Percentiles rank a stretch among this genome's conserved stretches.
Evolutionary conservation across 2,113 vertebrate species (phyloP).

Genomic region (Thomomys bottae): DNA sequence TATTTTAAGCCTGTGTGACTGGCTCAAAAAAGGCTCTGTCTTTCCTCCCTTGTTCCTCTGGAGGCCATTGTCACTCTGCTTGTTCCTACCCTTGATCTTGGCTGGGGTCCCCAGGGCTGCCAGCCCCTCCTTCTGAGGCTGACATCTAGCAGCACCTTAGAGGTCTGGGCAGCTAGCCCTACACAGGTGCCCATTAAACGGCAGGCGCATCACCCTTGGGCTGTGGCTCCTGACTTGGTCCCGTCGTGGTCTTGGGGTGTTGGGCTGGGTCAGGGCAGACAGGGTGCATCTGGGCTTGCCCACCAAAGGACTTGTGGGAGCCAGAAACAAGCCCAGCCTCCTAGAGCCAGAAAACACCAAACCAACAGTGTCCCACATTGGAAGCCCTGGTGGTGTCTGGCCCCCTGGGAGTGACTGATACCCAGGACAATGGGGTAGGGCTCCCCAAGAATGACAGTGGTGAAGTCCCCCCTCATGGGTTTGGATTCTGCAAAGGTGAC

Average conservation of each 20-base stretch:
- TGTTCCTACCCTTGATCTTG: not conserved
- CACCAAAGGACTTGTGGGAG: not conserved
- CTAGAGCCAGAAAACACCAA: not conserved
- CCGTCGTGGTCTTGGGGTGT: not conserved
- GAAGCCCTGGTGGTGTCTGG: not conserved
- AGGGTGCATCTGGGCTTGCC: not conserved
- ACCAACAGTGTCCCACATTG: not conserved
- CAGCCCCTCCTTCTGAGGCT: not conserved
- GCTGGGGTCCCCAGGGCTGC: not conserved
- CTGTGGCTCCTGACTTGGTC: not conserved
- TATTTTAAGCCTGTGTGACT: slow-evolving; percentile 29
- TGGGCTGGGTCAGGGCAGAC: not conserved
- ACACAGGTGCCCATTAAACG: not conserved
- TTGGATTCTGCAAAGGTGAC: no score
- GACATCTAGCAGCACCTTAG: not conserved
- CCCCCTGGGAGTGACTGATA: no score
- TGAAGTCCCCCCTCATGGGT: no score
- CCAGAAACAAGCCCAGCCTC: not conserved
- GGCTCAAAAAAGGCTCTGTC: not conserved
- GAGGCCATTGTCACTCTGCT: not conserved
- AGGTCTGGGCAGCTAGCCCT: not conserved
- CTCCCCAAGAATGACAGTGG: no score
- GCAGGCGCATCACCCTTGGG: not conserved
- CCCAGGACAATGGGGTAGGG: no score
- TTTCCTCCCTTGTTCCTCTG: not conserved